A percentile compares a stretch with the other conserved stretches of the same genome.
These are phyloP conservation scores for Tinea pellionella DNA, from an alignment of 2,888 invertebrate genomes.

Conservation along the genomic window DNA sequence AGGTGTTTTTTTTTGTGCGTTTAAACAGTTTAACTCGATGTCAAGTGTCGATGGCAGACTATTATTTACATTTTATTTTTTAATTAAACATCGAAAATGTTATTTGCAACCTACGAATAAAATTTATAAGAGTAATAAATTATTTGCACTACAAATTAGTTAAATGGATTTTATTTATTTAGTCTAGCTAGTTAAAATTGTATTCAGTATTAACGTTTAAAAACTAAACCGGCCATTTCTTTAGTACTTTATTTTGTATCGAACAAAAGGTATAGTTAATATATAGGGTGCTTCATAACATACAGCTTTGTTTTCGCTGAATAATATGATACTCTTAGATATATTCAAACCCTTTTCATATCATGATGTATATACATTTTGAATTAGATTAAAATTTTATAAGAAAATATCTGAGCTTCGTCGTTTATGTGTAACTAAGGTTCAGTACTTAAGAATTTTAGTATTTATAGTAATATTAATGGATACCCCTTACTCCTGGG, in stretches of 20 bases:
- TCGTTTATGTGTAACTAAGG: slow-evolving; percentile 38
- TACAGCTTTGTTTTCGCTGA: slow-evolving; percentile 1
- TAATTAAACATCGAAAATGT: no score
- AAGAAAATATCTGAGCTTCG: slow-evolving; percentile 66
- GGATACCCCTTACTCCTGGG: slow-evolving; percentile 41
- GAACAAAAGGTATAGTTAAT: not conserved
- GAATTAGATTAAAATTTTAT: slow-evolving; percentile 44
- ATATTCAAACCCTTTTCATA: slow-evolving; percentile 49
- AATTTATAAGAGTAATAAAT: no score
- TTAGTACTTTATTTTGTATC: not conserved
- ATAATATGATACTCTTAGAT: slow-evolving; percentile 19
- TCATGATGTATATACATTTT: slow-evolving; percentile 56
- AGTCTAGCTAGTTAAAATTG: not conserved
- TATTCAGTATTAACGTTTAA: not conserved
- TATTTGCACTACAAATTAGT: not conserved
- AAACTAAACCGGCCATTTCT: slow-evolving; percentile 9
- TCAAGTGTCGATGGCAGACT: no score
- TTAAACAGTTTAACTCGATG: no score
- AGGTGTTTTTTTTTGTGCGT: no score
- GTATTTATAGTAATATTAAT: slow-evolving; percentile 41
- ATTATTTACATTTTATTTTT: no score
- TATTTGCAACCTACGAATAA: no score
- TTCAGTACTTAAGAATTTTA: slow-evolving; percentile 3
- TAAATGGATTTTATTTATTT: not conserved
- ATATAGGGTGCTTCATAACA: slow-evolving; percentile 14